A percentile compares a stretch with the other conserved stretches of the same genome.
Evolutionary conservation across 2,888 invertebrate genomes (phyloP).

Genomic region (Lithophane socia): DNA sequence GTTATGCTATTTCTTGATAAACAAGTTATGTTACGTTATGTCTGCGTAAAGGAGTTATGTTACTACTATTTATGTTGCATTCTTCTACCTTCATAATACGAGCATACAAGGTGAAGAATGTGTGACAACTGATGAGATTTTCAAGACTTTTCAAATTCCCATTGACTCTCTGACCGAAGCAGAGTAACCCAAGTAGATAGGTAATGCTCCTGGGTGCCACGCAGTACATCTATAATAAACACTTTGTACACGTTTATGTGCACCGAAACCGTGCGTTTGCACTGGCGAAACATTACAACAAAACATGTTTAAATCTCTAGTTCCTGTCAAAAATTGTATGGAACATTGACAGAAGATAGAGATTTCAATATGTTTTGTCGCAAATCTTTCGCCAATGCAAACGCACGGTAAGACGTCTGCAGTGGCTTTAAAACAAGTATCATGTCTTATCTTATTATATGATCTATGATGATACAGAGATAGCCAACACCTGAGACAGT

Average conservation of each 20-base stretch:
- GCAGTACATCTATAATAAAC: background rate
- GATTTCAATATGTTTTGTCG: too few species aligned
- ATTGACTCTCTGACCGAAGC: background rate
- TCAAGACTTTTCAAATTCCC: background rate
- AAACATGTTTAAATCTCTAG: too few species aligned
- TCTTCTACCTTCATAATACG: constrained; percentile 21
- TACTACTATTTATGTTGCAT: constrained; percentile 3
- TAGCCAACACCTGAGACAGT: background rate
- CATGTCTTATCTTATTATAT: background rate
- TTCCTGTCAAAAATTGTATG: too few species aligned
- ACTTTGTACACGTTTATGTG: background rate
- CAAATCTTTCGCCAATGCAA: too few species aligned
- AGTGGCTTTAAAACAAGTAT: background rate
- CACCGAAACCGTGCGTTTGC: too few species aligned
- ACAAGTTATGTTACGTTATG: constrained; percentile 19
- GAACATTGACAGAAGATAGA: too few species aligned
- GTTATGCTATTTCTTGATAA: constrained; percentile 22
- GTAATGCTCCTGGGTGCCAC: background rate
- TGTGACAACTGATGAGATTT: background rate
- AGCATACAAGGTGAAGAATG: constrained; percentile 1
- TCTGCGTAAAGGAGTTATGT: constrained; percentile 6
- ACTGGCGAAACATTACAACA: too few species aligned
- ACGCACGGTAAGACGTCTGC: background rate
- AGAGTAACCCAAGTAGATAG: background rate
- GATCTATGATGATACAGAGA: background rate